A percentile compares a stretch with the other conserved stretches of the same genome.
Evolutionary conservation across 2,797 vertebrate species (phyloP).

Genomic region (Syndactyla subalaris): DNA sequence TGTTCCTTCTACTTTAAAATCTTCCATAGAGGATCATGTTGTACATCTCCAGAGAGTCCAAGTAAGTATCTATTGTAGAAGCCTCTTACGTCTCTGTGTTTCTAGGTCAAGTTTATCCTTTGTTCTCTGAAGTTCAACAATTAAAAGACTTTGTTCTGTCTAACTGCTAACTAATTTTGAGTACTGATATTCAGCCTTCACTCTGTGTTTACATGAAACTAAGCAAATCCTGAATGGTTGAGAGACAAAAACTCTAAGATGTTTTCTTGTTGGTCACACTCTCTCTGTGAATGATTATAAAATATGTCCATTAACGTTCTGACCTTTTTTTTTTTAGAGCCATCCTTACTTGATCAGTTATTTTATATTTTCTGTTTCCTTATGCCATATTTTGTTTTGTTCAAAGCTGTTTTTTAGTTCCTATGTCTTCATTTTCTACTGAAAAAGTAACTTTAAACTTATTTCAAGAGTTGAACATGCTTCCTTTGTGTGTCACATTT

Average conservation of each 20-base stretch:
- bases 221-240: not conserved
- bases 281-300: not conserved
- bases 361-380: not conserved
- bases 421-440: not conserved
- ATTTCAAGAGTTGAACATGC: not conserved
- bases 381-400: not conserved
- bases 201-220: not conserved
- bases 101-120: not conserved
- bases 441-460: not conserved
- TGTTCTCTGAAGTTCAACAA: not conserved
- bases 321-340: not conserved
- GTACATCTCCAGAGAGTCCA: slow-evolving; percentile 88
- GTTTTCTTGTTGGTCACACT: not conserved
- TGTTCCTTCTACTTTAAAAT: slow-evolving; percentile 81
- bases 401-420: not conserved
- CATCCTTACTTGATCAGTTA: not conserved
- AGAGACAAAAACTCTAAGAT: not conserved
- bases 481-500: not conserved
- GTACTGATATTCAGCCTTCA: not conserved
- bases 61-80: slow-evolving; percentile 69
- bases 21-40: slow-evolving; percentile 87
- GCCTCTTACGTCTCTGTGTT: not conserved
- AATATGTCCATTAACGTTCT: not conserved
- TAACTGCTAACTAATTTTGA: not conserved
- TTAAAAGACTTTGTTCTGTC: not conserved